A percentile compares a stretch with the other conserved stretches of the same genome.
These are phyloP conservation scores for Folsomia manolachei DNA, from an alignment of 2,888 invertebrate species.

Conservation along the genomic window DNA sequence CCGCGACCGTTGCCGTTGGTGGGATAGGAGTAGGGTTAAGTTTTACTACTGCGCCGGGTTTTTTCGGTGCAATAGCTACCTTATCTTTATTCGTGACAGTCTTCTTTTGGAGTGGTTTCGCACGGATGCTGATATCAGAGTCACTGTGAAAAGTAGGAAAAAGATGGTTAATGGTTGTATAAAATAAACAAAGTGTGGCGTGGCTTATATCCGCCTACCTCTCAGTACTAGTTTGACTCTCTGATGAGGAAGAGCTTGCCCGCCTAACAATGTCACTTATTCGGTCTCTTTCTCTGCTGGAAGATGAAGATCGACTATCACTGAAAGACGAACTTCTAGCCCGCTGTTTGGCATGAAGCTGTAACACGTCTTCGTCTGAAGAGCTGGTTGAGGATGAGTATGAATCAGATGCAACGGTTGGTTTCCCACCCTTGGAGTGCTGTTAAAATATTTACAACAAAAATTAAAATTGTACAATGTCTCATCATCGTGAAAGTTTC, in stretches of 20 bases:
- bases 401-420: neutral
- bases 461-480: too few relatives aligned
- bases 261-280: neutral
- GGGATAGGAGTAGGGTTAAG: too few relatives aligned
- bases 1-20: too few relatives aligned
- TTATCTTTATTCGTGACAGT: neutral
- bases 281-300: neutral
- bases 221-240: constrained; percentile 13
- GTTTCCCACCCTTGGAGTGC: neutral
- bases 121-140: constrained; percentile 12
- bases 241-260: constrained; percentile 24
- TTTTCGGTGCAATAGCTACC: too few relatives aligned
- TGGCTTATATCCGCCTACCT: neutral
- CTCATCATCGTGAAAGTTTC: too few relatives aligned
- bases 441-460: too few relatives aligned
- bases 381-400: constrained; percentile 25
- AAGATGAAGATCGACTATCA: constrained; percentile 14
- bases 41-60: too few relatives aligned
- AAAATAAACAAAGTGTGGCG: neutral
- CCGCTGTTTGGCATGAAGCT: constrained; percentile 36
- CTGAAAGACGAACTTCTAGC: constrained; percentile 20
- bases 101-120: neutral
- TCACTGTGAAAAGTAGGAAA: constrained; percentile 9
- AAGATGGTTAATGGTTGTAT: neutral
- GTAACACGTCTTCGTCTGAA: constrained; percentile 41